Evolutionary conservation across 37 sponge, comb jelly and placozoan genomes (phyloP), one percentile per base, ranked within the genome.

Genomic region (Ephydatia muelleri): DNA sequence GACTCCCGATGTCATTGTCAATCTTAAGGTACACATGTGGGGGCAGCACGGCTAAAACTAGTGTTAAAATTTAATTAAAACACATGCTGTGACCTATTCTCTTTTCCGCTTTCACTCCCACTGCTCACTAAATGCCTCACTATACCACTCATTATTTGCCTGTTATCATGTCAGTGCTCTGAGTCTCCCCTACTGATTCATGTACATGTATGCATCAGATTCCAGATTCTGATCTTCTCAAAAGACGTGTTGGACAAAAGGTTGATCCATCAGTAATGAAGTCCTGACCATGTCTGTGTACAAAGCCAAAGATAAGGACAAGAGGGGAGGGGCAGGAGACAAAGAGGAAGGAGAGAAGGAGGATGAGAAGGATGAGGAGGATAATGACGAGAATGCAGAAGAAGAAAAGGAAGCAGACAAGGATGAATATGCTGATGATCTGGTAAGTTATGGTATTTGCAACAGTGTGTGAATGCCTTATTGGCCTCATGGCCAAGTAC

Each of bases 1-100:
- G 38, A 84, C 75, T 29, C 95, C 99, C 47, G 93, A 94, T 83
- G 90, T 96, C 71, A 93, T 98, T 36, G 91, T 98, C 67, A 94
- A 96, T 73, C 77, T 98, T 36, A 98, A 90, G 95, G 95, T 98
- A 69, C 8, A 38, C 36, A n/a, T n/a, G n/a, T n/a, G n/a, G n/a
- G n/a, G n/a, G n/a, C n/a, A n/a, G n/a, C n/a, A n/a, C n/a, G n/a
- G n/a, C n/a, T n/a, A n/a, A n/a, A n/a, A n/a, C n/a, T n/a, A n/a
- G n/a, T n/a, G n/a, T n/a, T n/a, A n/a, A n/a, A n/a, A n/a, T n/a
- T n/a, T n/a, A n/a, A n/a, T n/a, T n/a, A n/a, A n/a, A n/a, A n/a
- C n/a, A n/a, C n/a, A n/a, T n/a, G n/a, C n/a, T n/a, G n/a, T n/a
- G n/a, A n/a, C n/a, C n/a, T n/a, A n/a, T n/a, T n/a, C n/a, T n/a